phyloP scores from a whole-genome alignment of 1,140 invertebrate species.

The Gonioctena quinquepunctata region DNA sequence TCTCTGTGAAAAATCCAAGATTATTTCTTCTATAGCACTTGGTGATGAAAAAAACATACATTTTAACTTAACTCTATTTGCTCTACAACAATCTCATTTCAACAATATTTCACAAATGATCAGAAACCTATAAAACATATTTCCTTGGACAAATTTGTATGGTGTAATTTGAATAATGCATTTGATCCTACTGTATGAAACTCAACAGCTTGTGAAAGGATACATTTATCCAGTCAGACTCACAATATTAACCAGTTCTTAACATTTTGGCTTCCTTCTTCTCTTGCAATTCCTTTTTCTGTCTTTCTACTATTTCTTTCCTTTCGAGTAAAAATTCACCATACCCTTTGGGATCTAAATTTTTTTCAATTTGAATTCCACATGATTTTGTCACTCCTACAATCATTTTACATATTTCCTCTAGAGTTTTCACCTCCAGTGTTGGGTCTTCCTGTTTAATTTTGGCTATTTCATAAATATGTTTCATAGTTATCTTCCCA shows the following conservation, averaged over 20 bases:
- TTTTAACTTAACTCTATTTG: too few relatives aligned
- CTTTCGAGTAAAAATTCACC: constrained; percentile 81
- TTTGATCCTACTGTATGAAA: too few relatives aligned
- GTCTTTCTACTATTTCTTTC: constrained; percentile 70
- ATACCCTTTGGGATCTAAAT: constrained; percentile 84
- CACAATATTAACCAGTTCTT: constrained; percentile 65
- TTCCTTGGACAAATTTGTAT: too few relatives aligned
- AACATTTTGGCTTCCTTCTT: constrained; percentile 92
- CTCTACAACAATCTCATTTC: too few relatives aligned
- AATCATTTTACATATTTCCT: constrained; percentile 79
- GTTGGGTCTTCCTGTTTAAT: constrained; percentile 89
- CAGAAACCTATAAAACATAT: too few relatives aligned
- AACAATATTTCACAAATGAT: too few relatives aligned
- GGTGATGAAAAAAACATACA: too few relatives aligned
- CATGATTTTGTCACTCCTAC: constrained; percentile 75
- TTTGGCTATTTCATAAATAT: constrained; percentile 97
- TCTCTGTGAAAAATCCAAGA: too few relatives aligned
- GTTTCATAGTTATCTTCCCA: constrained; percentile 93
- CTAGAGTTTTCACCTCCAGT: constrained; percentile 62
- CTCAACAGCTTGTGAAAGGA: too few relatives aligned
- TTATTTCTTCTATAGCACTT: too few relatives aligned
- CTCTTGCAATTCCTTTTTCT: constrained; percentile 80
- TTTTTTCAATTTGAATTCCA: constrained; percentile 85
- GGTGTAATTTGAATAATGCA: too few relatives aligned
- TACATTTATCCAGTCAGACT: background rate